These are phyloP conservation scores for Dicentrarchus labrax DNA, from an alignment of 2,113 vertebrate genomes.

Conservation along the genomic window DNA sequence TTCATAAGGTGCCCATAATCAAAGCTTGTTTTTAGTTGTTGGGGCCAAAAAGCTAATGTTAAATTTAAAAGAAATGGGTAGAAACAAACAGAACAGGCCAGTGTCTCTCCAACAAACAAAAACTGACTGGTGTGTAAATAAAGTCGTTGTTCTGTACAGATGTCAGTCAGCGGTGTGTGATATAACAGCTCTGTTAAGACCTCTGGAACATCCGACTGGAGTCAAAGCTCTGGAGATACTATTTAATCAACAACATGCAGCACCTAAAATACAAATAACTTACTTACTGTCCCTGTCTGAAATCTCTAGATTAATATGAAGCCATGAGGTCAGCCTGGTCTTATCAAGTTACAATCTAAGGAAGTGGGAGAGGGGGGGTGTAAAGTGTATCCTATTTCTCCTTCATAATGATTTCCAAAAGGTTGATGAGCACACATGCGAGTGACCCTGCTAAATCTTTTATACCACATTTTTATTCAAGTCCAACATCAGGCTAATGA, in stretches of 20 bases:
- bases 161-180: slow-evolving; percentile 8
- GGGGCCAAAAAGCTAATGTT: neutral
- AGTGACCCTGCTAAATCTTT: neutral
- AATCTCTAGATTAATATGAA: slow-evolving; percentile 32
- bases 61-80: neutral
- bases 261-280: slow-evolving; percentile 26
- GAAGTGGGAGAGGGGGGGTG: no score
- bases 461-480: neutral
- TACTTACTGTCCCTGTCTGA: slow-evolving; percentile 15
- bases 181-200: slow-evolving; percentile 1
- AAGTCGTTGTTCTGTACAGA: slow-evolving; percentile 52
- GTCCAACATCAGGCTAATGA: neutral
- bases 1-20: neutral
- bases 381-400: neutral
- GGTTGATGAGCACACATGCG: neutral
- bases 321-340: slow-evolving; percentile 46
- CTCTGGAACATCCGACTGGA: neutral
- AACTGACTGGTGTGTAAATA: slow-evolving; percentile 39
- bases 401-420: no score
- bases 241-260: slow-evolving; percentile 57
- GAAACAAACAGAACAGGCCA: neutral
- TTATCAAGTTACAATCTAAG: neutral
- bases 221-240: slow-evolving; percentile 21
- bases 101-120: neutral
- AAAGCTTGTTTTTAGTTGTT: slow-evolving; percentile 4